phyloP scores from a whole-genome alignment of 2,797 vertebrate genomes.

The Notoglanidium macrostoma region DNA sequence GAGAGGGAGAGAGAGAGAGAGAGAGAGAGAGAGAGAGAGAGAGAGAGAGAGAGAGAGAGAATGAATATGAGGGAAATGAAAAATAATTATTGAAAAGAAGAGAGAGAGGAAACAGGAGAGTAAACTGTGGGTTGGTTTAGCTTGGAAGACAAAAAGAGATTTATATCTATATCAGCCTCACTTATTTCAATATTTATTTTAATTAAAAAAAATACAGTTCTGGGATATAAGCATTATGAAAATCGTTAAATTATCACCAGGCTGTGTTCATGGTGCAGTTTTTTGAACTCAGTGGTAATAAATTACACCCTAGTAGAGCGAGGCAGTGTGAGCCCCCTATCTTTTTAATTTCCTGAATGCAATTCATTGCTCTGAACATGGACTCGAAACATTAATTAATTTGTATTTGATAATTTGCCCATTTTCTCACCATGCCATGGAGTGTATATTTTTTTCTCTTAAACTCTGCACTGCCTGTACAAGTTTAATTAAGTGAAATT shows the following conservation, averaged over 20 bases:
- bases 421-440: constrained; percentile 68
- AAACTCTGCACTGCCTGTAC: constrained; percentile 72
- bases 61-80: background rate
- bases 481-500: constrained; percentile 79
- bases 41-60: background rate
- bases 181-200: constrained; percentile 62
- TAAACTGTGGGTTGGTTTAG: constrained; percentile 53
- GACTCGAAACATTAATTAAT: constrained; percentile 79
- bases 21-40: background rate
- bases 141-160: constrained; percentile 46
- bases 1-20: constrained; percentile 1
- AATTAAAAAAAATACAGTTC: constrained; percentile 69
- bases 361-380: constrained; percentile 72
- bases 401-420: constrained; percentile 79
- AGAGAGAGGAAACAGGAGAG: constrained; percentile 23
- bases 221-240: constrained; percentile 60
- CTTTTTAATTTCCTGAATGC: constrained; percentile 79
- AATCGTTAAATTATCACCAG: constrained; percentile 65
- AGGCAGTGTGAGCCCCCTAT: constrained; percentile 65
- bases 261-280: constrained; percentile 62
- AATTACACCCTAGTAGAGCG: constrained; percentile 62
- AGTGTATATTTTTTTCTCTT: constrained; percentile 62
- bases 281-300: constrained; percentile 69
- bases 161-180: constrained; percentile 34
- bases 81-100: constrained; percentile 28